These are phyloP conservation scores for Agelastica alni DNA, from an alignment of 2,888 invertebrate species.

Conservation along the genomic window DNA sequence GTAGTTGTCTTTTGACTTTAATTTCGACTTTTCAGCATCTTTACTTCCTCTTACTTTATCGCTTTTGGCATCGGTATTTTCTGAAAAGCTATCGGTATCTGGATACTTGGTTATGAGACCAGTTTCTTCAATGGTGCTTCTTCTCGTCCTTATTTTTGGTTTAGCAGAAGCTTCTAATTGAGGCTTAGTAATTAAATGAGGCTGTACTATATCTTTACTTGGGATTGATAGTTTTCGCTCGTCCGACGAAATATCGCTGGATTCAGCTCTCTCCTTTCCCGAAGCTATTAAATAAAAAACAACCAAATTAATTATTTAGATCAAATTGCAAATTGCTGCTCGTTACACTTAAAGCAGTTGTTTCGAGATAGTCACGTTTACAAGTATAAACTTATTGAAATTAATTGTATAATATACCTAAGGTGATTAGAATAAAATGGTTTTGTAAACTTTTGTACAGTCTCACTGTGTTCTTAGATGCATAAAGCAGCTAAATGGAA, in stretches of 20 bases:
- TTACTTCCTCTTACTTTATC: no score
- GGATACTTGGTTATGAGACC: constrained; percentile 6
- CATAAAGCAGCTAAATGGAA: no score
- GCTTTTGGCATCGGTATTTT: no score
- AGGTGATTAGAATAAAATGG: no score
- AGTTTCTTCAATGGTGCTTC: constrained; percentile 24
- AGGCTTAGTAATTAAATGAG: constrained; percentile 29
- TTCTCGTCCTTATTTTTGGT: constrained; percentile 15
- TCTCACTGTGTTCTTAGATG: no score
- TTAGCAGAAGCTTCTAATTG: constrained; percentile 23
- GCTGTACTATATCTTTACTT: constrained; percentile 28
- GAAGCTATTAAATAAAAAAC: constrained; percentile 2
- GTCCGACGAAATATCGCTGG: constrained; percentile 6
- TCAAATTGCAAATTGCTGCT: no score
- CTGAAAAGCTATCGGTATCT: neutral
- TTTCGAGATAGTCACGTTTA: no score
- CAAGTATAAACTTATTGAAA: no score
- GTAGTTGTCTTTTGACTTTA: neutral
- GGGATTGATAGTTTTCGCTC: constrained; percentile 26
- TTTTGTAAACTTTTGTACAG: no score
- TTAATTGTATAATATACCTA: no score
- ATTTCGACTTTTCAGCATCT: neutral
- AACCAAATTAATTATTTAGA: no score
- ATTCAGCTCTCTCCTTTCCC: constrained; percentile 20
- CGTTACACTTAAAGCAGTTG: no score